Evolutionary conservation across 2,888 invertebrate genomes (phyloP), one percentile per base, ranked within the genome.

Genomic region (Celastrina argiolus): DNA sequence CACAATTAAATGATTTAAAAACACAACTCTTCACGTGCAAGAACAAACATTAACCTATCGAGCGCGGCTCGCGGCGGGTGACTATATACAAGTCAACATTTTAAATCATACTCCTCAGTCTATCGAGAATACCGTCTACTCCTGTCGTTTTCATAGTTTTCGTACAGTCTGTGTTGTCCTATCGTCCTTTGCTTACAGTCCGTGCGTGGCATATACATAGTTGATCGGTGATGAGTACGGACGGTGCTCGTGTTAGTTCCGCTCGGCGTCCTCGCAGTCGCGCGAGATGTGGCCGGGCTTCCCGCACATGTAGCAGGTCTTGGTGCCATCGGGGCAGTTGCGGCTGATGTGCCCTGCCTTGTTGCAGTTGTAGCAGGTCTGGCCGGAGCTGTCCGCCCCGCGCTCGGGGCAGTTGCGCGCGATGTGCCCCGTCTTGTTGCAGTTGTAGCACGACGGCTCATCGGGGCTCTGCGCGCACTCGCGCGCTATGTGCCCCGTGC

Each of bases 361-460:
- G 92, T 96, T 96, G 93, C 98, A 98, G 91, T 97, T 97, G 94
- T 98, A 98, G 93, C 98, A 98, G 65, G 95, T 96, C 81, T 94
- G 93, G 85, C 93, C 93, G 79, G 94, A 94, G 88, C 94, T 94
- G 81, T 92, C 93, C 80, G 92, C 93, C 73, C 92, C 93, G 76
- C 93, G 93, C 86, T 96, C 96, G 67, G 96, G 96, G 91, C 96
- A 96, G 90, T 94, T 95, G 81, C 96, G 94, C 70, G 96, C 97
- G 84, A 98, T 96, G 92, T 98, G 98, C 76, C 97, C 98, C 74
- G 96, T 95, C 93, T 97, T 97, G 92, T 96, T 96, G 93, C 98
- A 98, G 91, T 96, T 98, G 94, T 98, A 98, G 93, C 98, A 98
- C 79, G 96, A 96, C 87, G 97, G 95, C 88, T 93, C 94, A 81